phyloP scores from a whole-genome alignment of 2,113 vertebrate genomes.

The Gnathochromis pfefferi region DNA sequence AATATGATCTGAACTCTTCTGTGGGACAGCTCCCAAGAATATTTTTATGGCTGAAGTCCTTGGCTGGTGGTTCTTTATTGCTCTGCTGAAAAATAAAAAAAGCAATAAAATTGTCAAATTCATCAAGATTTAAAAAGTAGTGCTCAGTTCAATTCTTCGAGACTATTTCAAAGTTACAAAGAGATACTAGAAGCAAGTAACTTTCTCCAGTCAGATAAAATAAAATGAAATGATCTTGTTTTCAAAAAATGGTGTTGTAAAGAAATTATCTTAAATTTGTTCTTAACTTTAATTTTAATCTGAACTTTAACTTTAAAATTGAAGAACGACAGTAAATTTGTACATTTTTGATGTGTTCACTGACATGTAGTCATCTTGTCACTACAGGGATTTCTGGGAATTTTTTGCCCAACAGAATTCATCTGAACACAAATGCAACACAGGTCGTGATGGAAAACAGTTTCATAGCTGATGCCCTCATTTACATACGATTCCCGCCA shows the following conservation, averaged over 20 bases:
- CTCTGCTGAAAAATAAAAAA: not conserved
- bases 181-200: not conserved
- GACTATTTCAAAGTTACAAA: not conserved
- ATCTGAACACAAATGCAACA: conserved; percentile 22
- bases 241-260: not conserved
- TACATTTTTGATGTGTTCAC: not conserved
- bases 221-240: not conserved
- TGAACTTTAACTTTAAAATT: not conserved
- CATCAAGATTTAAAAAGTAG: not conserved
- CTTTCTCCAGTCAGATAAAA: not conserved
- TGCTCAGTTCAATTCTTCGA: not conserved
- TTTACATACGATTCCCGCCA: conserved; percentile 5
- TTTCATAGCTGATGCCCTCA: not conserved
- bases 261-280: not conserved
- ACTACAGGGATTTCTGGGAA: conserved; percentile 1
- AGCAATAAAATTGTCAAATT: not conserved
- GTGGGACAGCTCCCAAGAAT: not conserved
- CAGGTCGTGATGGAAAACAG: not conserved
- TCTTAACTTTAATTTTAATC: not conserved
- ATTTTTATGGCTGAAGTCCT: not conserved
- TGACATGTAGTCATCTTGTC: not conserved
- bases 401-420: conserved; percentile 14
- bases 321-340: not conserved
- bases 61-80: not conserved
- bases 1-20: not conserved